Conservation (phyloP, 2,113 vertebrate species). For the Archilochus colubris region DNA sequence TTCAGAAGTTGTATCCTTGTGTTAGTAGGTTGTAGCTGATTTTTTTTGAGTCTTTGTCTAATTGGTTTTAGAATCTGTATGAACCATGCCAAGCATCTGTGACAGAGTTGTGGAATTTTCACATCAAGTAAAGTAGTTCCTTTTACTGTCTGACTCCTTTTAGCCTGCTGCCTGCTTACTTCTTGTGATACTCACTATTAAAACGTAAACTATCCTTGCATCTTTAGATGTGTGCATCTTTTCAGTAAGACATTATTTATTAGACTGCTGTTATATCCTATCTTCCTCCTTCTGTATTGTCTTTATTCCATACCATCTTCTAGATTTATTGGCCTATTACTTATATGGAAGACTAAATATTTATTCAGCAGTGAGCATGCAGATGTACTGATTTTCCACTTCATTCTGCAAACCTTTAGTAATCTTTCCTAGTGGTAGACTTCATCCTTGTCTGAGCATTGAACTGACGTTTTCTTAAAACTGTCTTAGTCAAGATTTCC, state of each 20-base stretch:
- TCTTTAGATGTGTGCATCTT: background rate
- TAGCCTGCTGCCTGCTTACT: background rate
- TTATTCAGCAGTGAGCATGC: background rate
- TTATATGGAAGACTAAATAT: background rate
- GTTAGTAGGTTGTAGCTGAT: background rate
- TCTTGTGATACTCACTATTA: background rate
- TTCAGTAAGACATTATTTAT: accelerated
- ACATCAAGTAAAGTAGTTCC: background rate
- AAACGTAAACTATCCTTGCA: accelerated
- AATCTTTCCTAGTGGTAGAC: background rate
- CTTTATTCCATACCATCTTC: background rate
- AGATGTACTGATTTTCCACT: background rate
- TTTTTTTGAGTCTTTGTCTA: background rate
- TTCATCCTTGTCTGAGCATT: background rate
- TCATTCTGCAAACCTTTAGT: background rate
- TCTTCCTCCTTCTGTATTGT: background rate
- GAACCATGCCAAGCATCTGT: background rate
- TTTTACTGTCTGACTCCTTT: background rate
- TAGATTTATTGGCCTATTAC: background rate
- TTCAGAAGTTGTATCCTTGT: background rate
- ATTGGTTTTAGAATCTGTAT: background rate
- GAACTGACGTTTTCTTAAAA: background rate
- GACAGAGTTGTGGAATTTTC: background rate
- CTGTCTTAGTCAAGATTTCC: background rate
- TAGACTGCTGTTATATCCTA: background rate